A percentile compares a stretch with the other conserved stretches of the same genome.
phyloP scores from a whole-genome alignment of 2,113 vertebrate genomes.

The Chascanopsetta lugubris region DNA sequence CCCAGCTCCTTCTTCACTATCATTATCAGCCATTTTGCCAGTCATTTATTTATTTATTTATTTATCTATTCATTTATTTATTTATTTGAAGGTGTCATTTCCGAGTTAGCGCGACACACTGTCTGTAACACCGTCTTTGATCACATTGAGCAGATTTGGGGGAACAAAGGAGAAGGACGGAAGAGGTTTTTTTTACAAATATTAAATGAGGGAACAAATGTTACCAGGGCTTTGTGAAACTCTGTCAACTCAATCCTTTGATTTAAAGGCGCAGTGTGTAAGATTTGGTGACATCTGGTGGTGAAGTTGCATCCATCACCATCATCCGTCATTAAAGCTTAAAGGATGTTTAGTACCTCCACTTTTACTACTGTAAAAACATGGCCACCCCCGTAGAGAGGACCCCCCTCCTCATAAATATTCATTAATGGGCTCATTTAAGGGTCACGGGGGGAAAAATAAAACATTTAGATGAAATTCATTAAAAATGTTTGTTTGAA shows the following conservation, averaged over 20 bases:
- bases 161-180: conserved; percentile 51
- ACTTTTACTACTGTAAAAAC: too few relatives aligned
- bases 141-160: conserved; percentile 60
- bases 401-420: too few relatives aligned
- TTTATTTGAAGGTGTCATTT: conserved; percentile 45
- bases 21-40: conserved; percentile 69
- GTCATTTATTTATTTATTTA: conserved; percentile 58
- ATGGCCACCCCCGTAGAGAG: too few relatives aligned
- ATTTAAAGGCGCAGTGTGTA: too few relatives aligned
- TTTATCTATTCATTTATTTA: conserved; percentile 11
- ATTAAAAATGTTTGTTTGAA: too few relatives aligned
- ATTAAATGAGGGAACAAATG: conserved; percentile 53
- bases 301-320: too few relatives aligned
- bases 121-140: conserved; percentile 58
- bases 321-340: too few relatives aligned
- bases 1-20: conserved; percentile 55
- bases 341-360: too few relatives aligned
- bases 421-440: too few relatives aligned
- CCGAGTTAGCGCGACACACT: conserved; percentile 30
- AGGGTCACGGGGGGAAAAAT: too few relatives aligned
- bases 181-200: conserved; percentile 53
- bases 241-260: conserved; percentile 18
- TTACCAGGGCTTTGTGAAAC: conserved; percentile 38
- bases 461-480: too few relatives aligned
- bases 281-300: too few relatives aligned